phyloP scores from a whole-genome alignment of 2,888 invertebrate genomes.

The Beris chalybata region DNA sequence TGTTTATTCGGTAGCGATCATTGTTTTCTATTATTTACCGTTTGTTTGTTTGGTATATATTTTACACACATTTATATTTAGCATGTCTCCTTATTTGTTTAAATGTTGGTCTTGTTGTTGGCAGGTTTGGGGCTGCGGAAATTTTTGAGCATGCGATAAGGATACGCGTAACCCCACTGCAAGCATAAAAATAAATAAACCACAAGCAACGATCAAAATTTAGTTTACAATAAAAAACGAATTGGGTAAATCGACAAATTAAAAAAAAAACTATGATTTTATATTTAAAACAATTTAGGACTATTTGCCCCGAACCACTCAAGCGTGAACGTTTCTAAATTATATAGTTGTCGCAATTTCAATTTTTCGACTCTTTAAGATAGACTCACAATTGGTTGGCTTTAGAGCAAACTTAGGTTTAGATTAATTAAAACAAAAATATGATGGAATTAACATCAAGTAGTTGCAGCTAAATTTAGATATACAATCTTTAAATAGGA shows the following conservation, averaged over 20 bases:
- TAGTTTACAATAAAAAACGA: conserved; percentile 37
- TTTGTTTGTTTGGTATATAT: conserved; percentile 27
- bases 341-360: neutral
- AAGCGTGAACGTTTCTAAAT: neutral
- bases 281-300: too few relatives aligned
- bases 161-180: conserved; percentile 89
- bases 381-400: neutral
- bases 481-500: conserved; percentile 34
- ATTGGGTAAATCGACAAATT: conserved; percentile 34
- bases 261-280: conserved; percentile 32
- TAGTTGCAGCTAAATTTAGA: conserved; percentile 22
- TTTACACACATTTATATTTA: conserved; percentile 38
- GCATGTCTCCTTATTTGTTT: conserved; percentile 43
- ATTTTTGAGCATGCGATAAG: conserved; percentile 80
- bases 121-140: conserved; percentile 56
- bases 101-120: conserved; percentile 62
- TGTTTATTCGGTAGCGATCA: conserved; percentile 33
- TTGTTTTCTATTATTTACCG: conserved; percentile 33
- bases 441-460: conserved; percentile 23
- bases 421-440: conserved; percentile 1
- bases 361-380: neutral
- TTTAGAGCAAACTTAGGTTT: too few relatives aligned
- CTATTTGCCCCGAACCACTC: neutral
- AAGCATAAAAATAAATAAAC: conserved; percentile 59
- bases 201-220: conserved; percentile 47